Base-by-base conservation (phyloP, 2,797 vertebrate genomes). In the Dendrocincla tyrannina region DNA sequence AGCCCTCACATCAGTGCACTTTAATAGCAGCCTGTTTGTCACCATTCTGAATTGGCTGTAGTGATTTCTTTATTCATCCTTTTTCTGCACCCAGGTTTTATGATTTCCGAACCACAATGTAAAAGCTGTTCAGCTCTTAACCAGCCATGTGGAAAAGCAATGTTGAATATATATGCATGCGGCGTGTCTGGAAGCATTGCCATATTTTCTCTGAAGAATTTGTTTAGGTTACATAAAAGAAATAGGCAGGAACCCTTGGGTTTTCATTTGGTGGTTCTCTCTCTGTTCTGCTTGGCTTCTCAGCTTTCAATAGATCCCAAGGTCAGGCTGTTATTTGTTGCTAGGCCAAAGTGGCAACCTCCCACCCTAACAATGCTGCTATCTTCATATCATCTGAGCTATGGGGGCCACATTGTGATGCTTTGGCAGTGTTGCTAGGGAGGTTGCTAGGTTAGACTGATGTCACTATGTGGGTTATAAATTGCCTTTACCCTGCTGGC, bases 381-480 rank as follows among this genome's bases (percentile, higher is more conserved):
- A 92, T 95, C 96, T 87, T 92, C 95, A 76, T 88, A 93, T 85
- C 95, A 93, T 97, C 96, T 39, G 88, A 93, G 92, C 93, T 55
- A 82, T 63, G 79, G 93, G 95, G 90, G 89, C 94, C 95, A 93
- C 96, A 96, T 80, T 93, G 88, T 96, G 91, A 89, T 95, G 95
- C 93, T 97, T 93, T 95, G 95, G 94, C 93, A 85, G 95, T 41
- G 97, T 97, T 97, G 97, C 97, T 97, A 97, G 93, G 97, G 95
- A 91, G 94, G 96, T 97, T 97, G 97, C 97, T 97, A 97, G 96
- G 97, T 95, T 94, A 89, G 92, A 89, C 47, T 95, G 95, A 97
- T 97, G 97, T 96, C 97, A 95, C 95, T 92, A 92, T 95, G 92
- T 80, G 85, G 76, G 95, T 96, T 97, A 95, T 96, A 96, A 97